Evolutionary conservation across 2,113 vertebrate species (phyloP), one percentile per base, ranked within the genome.

Genomic region (Ammodytes dubius): DNA sequence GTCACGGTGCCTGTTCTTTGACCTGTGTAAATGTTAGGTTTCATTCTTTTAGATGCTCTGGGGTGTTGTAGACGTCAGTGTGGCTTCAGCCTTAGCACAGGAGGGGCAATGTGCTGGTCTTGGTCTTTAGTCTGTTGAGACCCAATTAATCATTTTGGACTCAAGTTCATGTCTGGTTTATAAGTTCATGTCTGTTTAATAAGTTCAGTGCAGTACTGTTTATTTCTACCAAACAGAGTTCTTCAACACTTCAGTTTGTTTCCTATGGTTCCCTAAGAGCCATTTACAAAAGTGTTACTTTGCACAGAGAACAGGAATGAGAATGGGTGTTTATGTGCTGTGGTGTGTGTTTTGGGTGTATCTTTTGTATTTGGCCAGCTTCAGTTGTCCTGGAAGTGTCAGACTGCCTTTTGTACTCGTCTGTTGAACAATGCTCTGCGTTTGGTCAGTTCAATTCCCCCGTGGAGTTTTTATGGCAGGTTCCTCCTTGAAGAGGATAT

Each of bases 401-500:
- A 74, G 74, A 70, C 53, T 52, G 63, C 13, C 70, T 83, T 85
- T 82, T 87, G 79, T 74, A 8, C 0, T 3, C 40, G 52, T 53
- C 42, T 39, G 45, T 45, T n/a, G 59, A 79, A 78, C 79, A 91
- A 66, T 72, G 50, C 19, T n/a, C 49, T 46, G 57, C 40, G 19
- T 19, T 58, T 68, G 12, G 43, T 43, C 63, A 43, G 40, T 80
- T 57, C 74, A 52, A 11, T 57, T 68, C 43, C 43, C 79, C 79
- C 14, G 43, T 61, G 50, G 52, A 46, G 39, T 42, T 85, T 85
- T 84, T 76, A 83, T 89, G 59, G 71, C 70, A 52, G 79, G 59
- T 77, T 87, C 85, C 87, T 83, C 54, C 70, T 80, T 46, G 53
- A 74, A 58, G 70, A 87, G 85, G 85, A 84, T 35, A 14, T 65